These are phyloP conservation scores for Sphaeridia pumilis DNA, from an alignment of 2,888 invertebrate genomes.

Conservation along the genomic window DNA sequence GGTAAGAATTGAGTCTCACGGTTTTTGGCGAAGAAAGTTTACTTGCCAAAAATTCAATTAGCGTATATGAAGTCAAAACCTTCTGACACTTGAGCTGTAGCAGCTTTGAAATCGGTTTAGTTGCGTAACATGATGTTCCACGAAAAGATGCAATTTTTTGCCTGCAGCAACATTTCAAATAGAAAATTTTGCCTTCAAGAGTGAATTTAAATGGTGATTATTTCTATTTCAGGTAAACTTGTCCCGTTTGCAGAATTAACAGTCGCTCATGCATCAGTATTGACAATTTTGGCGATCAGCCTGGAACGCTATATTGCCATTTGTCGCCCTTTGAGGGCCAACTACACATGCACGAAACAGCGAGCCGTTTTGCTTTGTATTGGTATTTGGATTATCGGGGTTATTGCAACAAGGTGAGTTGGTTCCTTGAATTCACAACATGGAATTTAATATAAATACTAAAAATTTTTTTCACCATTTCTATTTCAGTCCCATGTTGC, in stretches of 20 bases:
- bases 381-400: constrained; percentile 39
- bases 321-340: constrained; percentile 41
- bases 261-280: constrained; percentile 80
- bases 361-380: constrained; percentile 39
- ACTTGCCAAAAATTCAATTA: no score
- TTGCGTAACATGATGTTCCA: no score
- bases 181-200: no score
- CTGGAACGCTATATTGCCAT: constrained; percentile 58
- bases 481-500: constrained; percentile 65
- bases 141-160: no score
- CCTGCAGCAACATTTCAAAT: no score
- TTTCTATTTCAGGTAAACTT: constrained; percentile 60
- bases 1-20: no score
- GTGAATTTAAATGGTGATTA: no score
- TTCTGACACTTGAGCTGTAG: no score
- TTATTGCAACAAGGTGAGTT: constrained; percentile 37
- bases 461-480: background rate
- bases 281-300: constrained; percentile 85
- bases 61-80: no score
- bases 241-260: constrained; percentile 85
- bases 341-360: constrained; percentile 40
- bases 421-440: background rate
- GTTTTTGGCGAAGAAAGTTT: no score
- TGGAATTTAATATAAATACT: background rate
- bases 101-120: no score